Percentiles rank a stretch among this genome's conserved stretches.
Evolutionary conservation across 1,140 invertebrate genomes (phyloP).

Genomic region (Limonius californicus): DNA sequence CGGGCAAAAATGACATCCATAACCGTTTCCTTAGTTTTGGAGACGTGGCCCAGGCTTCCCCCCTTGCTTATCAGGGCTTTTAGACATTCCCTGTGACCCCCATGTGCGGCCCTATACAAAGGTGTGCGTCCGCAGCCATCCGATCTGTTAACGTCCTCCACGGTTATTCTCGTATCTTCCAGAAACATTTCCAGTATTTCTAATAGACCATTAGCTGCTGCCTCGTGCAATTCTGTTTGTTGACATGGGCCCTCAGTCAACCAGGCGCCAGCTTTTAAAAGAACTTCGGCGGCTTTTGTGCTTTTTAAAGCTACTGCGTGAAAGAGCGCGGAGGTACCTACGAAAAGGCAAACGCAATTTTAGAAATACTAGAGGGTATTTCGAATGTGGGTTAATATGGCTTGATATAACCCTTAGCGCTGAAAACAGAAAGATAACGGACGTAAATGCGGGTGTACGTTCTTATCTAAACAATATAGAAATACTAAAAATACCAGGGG

Average conservation of each 20-base stretch:
- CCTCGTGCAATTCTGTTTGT: conserved; percentile 25
- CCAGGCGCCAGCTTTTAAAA: conserved; percentile 28
- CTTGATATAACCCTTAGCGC: no score
- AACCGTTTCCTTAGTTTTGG: conserved; percentile 23
- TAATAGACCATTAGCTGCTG: conserved; percentile 19
- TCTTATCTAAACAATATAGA: no score
- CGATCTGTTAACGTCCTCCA: conserved; percentile 17
- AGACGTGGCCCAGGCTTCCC: conserved; percentile 12
- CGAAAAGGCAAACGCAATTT: conserved; percentile 1
- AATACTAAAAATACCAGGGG: no score
- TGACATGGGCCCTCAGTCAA: conserved; percentile 16
- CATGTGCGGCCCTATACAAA: conserved; percentile 22
- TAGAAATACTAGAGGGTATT: no score
- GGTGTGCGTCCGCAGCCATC: conserved; percentile 25
- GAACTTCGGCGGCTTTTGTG: conserved; percentile 14
- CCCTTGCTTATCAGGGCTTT: conserved; percentile 21
- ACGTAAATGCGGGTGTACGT: no score
- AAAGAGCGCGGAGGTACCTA: conserved; percentile 27
- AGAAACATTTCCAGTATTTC: conserved; percentile 22
- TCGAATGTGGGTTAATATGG: no score
- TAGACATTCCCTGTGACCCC: conserved; percentile 20
- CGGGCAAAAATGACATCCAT: conserved; percentile 24
- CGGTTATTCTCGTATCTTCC: conserved; percentile 19
- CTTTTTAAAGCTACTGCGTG: conserved; percentile 26
- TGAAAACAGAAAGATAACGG: no score